phyloP scores from a whole-genome alignment of 2,797 vertebrate species.

The Sus cebifrons region DNA sequence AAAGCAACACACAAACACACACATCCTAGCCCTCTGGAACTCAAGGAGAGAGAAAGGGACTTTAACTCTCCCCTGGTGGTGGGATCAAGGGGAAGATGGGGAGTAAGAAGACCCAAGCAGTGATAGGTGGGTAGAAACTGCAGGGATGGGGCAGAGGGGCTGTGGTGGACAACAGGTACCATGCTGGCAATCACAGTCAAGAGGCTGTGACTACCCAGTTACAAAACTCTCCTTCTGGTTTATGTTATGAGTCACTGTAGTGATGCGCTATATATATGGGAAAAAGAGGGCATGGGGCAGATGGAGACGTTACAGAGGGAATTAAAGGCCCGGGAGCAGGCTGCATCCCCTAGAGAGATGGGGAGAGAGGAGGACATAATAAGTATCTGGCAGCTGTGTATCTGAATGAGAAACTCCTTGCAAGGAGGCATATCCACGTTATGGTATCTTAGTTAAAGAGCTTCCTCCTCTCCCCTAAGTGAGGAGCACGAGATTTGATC shows the following conservation, averaged over 20 bases:
- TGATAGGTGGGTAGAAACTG: neutral
- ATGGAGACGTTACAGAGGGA: conserved; percentile 4
- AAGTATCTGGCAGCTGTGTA: neutral
- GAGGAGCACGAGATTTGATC: neutral
- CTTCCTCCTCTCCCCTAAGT: neutral
- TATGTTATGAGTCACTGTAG: neutral
- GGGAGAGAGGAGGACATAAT: neutral
- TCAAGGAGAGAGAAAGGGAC: neutral
- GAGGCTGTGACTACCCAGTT: conserved; percentile 14
- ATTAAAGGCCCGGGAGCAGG: conserved; percentile 48
- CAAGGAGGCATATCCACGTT: neutral
- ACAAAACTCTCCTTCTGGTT: neutral
- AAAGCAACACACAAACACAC: conserved; percentile 4
- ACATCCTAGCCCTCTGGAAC: neutral
- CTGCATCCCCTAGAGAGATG: conserved; percentile 11
- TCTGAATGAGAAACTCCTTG: conserved; percentile 26
- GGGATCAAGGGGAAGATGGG: neutral
- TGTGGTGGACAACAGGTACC: neutral
- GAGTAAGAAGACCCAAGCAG: neutral
- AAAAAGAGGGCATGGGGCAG: neutral
- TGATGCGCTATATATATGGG: neutral
- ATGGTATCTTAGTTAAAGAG: conserved; percentile 35
- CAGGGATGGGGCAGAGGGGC: neutral
- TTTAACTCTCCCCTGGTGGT: neutral
- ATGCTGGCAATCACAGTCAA: neutral